Evolutionary conservation across 1,140 invertebrate species (phyloP), one percentile per base, ranked within the genome.

Genomic region (Venturia canescens): DNA sequence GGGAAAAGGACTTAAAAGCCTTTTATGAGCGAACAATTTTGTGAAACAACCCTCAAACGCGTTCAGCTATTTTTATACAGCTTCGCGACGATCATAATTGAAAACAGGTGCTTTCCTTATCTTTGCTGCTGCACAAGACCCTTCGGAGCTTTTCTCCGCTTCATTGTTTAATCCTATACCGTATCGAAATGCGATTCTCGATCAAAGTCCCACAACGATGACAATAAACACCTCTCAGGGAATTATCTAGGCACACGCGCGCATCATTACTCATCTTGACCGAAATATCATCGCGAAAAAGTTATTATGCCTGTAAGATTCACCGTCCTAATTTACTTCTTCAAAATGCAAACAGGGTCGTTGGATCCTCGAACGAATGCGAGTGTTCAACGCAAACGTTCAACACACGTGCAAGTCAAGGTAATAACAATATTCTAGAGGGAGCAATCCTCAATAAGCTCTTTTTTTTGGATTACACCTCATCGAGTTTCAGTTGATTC

Each of bases 251-350:
- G 18, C 67, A 31, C 27, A 15, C 13, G 67, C 27, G 67, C 27
- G 38, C 27, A n/a, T 23, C 18, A 31, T 70, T 4, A 70, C 6
- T 34, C 27, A 70, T 31, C 27, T 15, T 13, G 23, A 31, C 0
- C 15, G 27, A 29, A 34, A 26, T 26, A 70, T 31, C 4, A 26
- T 31, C 23, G 27, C 31, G 31, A 70, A 21, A 70, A 31, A 70
- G 67, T 70, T 70, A 70, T 70, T 70, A 70, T 26, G 3, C 67
- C 38, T 70, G 34, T 38, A 70, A 29, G 67, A 70, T 70, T 31
- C 38, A 9, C 23, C 67, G 5, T 18, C 29, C 67, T 70, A 70
- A 70, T 70, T 70, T 13, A 27, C 63, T 26, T 57, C 21, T 57
- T 57, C 53, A 57, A 18, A n/a, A 44, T 13, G 38, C 38, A 44